These are phyloP conservation scores for Sitta carolinensis DNA, from an alignment of 2,797 vertebrate species.

Conservation along the genomic window DNA sequence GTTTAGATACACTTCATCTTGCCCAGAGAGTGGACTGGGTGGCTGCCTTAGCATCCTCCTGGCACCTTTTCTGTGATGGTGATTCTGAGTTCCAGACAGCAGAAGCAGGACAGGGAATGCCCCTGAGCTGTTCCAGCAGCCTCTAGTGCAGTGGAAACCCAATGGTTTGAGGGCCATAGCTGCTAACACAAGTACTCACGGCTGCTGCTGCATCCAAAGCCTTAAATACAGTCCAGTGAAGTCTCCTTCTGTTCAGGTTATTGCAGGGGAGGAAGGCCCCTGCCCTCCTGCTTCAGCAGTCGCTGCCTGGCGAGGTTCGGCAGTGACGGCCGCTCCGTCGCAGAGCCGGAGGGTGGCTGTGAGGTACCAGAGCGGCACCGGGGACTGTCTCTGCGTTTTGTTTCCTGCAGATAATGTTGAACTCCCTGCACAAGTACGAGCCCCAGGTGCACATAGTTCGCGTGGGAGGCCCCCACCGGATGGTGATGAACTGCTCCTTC, in stretches of 20 bases:
- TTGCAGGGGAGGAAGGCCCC: neutral
- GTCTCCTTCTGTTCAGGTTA: neutral
- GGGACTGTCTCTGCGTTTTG: neutral
- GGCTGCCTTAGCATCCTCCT: neutral
- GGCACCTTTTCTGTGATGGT: neutral
- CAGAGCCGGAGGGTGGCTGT: neutral
- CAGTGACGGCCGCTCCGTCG: neutral
- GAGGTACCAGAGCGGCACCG: neutral
- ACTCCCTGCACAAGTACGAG: conserved; percentile 94
- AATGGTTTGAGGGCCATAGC: neutral
- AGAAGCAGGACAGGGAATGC: neutral
- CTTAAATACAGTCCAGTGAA: neutral
- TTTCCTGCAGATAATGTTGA: conserved; percentile 89
- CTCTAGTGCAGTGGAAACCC: neutral
- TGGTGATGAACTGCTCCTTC: conserved; percentile 94
- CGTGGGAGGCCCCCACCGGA: conserved; percentile 87
- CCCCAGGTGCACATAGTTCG: conserved; percentile 95
- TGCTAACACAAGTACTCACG: neutral
- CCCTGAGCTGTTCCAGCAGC: neutral
- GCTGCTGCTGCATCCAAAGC: neutral
- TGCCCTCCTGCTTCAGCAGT: neutral
- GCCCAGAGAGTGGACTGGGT: neutral
- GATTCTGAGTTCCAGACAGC: neutral
- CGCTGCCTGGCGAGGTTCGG: neutral
- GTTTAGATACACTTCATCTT: neutral